phyloP scores from a whole-genome alignment of 2,113 vertebrate species.

The Bettongia penicillata region DNA sequence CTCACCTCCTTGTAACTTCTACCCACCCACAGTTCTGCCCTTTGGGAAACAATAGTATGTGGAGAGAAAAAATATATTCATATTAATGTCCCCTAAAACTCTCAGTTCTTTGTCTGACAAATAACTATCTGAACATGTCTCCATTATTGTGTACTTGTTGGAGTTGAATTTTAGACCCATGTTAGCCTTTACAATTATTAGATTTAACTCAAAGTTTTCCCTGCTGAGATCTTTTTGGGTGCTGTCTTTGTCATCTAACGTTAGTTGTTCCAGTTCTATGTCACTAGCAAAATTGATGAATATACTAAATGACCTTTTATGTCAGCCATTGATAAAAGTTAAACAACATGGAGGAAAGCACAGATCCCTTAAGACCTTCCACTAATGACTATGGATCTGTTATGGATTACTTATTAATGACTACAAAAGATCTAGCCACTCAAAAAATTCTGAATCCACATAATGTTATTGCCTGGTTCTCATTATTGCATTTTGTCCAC shows the following conservation, averaged over 20 bases:
- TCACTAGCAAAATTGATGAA: neutral
- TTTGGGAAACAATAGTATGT: neutral
- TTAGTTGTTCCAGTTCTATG: neutral
- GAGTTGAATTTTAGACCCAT: neutral
- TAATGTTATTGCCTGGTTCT: neutral
- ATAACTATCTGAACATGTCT: neutral
- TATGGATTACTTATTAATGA: neutral
- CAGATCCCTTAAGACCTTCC: neutral
- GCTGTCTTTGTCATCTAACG: neutral
- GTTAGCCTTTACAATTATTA: neutral
- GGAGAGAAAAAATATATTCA: neutral
- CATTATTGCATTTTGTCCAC: neutral
- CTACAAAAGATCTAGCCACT: neutral
- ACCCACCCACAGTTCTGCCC: neutral
- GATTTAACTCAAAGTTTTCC: neutral
- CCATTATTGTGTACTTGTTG: neutral
- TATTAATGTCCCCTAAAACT: neutral
- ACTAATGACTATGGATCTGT: neutral
- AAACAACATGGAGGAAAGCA: neutral
- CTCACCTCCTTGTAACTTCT: neutral
- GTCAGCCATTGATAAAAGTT: neutral
- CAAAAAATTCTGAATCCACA: neutral
- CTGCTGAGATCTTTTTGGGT: neutral
- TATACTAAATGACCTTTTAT: neutral
- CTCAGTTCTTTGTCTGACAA: neutral